Base-by-base conservation (phyloP, 2,113 vertebrate genomes). In the Caretta caretta region DNA sequence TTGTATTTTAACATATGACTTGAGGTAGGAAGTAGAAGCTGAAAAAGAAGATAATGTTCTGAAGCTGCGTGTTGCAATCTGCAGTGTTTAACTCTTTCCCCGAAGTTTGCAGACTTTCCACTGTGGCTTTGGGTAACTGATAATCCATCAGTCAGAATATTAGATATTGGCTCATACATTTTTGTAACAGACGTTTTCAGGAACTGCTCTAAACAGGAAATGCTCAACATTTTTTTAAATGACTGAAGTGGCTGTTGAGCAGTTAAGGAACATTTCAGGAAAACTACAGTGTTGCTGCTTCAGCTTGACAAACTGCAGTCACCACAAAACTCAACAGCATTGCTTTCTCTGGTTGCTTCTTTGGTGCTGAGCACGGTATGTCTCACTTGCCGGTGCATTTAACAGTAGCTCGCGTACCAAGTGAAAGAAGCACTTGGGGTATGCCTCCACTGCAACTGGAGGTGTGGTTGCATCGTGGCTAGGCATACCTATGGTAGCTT, bases 141-240 rank as follows among this genome's bases (percentile, higher is more conserved):
- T 14, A 91, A 88, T 46, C 35, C 12, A 79, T 13, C 79, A 54
- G 8, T 56, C 35, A 31, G 62, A 85, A 86, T 2, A 50, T 54
- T 11, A 96, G 87, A 31, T 49, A 93, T 8, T 16, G 27, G 56
- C 48, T 72, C 29, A 72, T 2, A 17, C 46, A 92, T 83, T 76
- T 49, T 83, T 89, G 82, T 92, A 84, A 83, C 0, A 89, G n/a
- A 2, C 35, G 35, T 90, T 94, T 94, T 90, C 90, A 95, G 89
- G 83, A 97, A 94, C 53, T 82, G 82, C 90, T 93, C 84, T 80
- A 69, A 90, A 91, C 80, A 91, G 85, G 96, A 97, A 96, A 93
- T 49, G 17, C 42, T 93, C 10, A 22, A 80, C 53, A 24, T 16
- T 48, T 80, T 20, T 14, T 16, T 0, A 46, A 87, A 83, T 80